Conservation (phyloP, 2,797 vertebrate species). For the Poecile montanus region DNA sequence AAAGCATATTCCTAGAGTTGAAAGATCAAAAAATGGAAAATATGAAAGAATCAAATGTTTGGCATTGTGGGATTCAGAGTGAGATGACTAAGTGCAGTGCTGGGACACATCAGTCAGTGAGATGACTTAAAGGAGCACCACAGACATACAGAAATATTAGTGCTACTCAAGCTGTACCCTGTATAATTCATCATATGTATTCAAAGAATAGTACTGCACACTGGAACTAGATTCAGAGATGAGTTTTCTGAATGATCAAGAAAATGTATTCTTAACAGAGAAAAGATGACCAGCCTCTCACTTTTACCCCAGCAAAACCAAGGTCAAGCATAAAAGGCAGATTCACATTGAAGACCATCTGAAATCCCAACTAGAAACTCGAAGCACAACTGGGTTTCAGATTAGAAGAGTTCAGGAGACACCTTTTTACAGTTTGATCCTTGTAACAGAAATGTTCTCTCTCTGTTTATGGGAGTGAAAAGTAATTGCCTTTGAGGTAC, state of each 20-base stretch:
- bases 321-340: not conserved
- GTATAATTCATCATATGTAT: not conserved
- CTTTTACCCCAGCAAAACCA: not conserved
- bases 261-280: not conserved
- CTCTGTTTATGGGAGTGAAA: not conserved
- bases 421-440: not conserved
- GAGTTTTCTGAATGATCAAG: not conserved
- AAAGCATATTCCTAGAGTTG: not conserved
- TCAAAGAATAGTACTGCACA: not conserved
- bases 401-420: not conserved
- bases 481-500: slow-evolving; percentile 12
- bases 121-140: not conserved
- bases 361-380: not conserved
- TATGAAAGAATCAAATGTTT: not conserved
- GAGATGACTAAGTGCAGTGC: not conserved
- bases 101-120: not conserved
- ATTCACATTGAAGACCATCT: not conserved
- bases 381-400: not conserved
- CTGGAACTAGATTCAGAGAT: not conserved
- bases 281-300: not conserved
- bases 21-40: not conserved
- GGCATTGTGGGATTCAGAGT: not conserved
- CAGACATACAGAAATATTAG: accelerated
- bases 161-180: not conserved
- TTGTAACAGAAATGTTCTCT: not conserved